These are phyloP conservation scores for Microchirus variegatus DNA, from an alignment of 2,797 vertebrate genomes.

Conservation along the genomic window DNA sequence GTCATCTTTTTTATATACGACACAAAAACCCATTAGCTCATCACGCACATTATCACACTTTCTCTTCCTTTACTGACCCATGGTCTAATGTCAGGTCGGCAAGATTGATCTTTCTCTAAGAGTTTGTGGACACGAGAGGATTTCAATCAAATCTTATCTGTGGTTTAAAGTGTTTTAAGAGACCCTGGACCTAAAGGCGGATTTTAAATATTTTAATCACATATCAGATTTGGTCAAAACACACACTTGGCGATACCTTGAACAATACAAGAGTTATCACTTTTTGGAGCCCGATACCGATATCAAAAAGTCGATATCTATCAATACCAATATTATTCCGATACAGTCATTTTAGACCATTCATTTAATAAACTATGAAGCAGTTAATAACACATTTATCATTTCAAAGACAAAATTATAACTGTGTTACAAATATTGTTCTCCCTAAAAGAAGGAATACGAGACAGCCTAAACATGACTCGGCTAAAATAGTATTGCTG, in stretches of 20 bases:
- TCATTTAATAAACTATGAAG: no score
- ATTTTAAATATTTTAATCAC: not conserved
- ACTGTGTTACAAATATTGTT: no score
- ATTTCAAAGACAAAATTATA: no score
- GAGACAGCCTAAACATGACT: no score
- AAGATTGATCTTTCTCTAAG: constrained; percentile 35
- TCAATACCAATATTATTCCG: no score
- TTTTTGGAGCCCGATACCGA: no score
- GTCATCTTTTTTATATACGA: constrained; percentile 25
- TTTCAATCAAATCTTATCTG: not conserved
- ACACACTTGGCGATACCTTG: not conserved
- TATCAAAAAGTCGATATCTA: no score
- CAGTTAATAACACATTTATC: no score
- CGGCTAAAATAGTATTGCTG: no score
- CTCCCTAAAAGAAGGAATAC: no score
- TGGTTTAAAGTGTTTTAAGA: not conserved
- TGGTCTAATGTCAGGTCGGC: constrained; percentile 46
- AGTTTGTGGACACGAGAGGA: not conserved
- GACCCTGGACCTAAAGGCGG: not conserved
- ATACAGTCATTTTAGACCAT: no score
- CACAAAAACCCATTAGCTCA: constrained; percentile 44
- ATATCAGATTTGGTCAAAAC: not conserved
- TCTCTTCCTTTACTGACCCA: constrained; percentile 35
- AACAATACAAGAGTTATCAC: not conserved
- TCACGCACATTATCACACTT: constrained; percentile 36